Conservation (phyloP, 2,113 vertebrate genomes). For the Eleginops maclovinus region DNA sequence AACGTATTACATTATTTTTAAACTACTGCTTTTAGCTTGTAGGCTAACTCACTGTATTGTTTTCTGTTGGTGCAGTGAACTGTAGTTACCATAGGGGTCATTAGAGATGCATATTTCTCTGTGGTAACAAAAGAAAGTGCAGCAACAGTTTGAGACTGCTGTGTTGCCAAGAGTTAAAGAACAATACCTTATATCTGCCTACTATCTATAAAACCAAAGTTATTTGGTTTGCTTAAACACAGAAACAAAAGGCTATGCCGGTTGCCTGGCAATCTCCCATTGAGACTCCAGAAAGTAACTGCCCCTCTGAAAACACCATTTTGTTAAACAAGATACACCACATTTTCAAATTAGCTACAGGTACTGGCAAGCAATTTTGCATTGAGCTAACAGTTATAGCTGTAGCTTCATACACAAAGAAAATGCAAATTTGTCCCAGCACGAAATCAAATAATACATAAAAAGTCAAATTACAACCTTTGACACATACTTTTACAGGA, state of each 20-base stretch:
- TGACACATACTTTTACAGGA: constrained; percentile 9
- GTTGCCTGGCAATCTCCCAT: not conserved
- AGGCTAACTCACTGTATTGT: not conserved
- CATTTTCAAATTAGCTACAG: not conserved
- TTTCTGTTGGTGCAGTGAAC: not conserved
- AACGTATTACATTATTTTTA: not conserved
- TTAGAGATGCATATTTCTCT: not conserved
- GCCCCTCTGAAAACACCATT: not conserved
- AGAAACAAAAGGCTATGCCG: too few relatives aligned
- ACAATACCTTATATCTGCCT: not conserved
- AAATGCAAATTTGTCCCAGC: not conserved
- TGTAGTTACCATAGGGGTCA: not conserved
- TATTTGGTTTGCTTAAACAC: not conserved
- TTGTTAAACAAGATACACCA: not conserved
- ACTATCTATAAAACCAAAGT: not conserved
- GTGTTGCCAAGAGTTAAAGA: not conserved
- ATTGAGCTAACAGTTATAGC: not conserved
- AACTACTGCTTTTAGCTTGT: too few relatives aligned
- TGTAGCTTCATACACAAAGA: not conserved
- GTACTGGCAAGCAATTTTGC: not conserved
- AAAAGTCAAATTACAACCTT: not conserved
- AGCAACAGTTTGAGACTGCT: not conserved
- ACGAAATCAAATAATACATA: not conserved
- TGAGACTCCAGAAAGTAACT: not conserved
- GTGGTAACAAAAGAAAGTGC: not conserved